Evolutionary conservation across 2,797 vertebrate species (phyloP), one percentile per base, ranked within the genome.

Genomic region (Crax fasciolata): DNA sequence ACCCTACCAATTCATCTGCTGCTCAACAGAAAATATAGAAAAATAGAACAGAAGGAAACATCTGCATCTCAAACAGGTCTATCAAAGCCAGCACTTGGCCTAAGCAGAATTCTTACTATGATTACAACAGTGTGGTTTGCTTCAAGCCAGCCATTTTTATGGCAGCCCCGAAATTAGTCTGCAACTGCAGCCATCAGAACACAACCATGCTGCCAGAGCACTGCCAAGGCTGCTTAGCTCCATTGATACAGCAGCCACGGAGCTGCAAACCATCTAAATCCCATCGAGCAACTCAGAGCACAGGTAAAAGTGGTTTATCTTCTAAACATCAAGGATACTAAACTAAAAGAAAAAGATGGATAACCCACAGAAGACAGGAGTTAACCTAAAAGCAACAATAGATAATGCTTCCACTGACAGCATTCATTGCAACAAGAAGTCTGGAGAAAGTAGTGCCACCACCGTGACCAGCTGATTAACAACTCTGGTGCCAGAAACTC

Each of bases 171-270:
- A 84, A 94, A 91, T 84, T 30, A 86, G 43, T 51, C 28, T 81
- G 9, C 79, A 95, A 80, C 85, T 88, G 80, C 70, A 91, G 72
- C 66, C 90, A 81, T 76, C 65, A 32, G 46, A 35, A 85, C 78
- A 57, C 63, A 89, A 63, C 76, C 74, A 71, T 54, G 44, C 75
- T 91, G 84, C 67, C 63, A 90, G 87, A 87, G 58, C 68, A 72
- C 68, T 70, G 52, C 10, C 70, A 55, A 41, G 32, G 62, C 80
- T 90, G 85, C 91, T 91, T 54, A 93, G 62, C 76, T 90, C 93
- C 57, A 81, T 85, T 72, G 32, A 44, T 48, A 83, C 13, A 8
- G 87, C 89, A 92, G 48, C 54, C 12, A 2, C 13, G 68, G 58
- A 58, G 54, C 62, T 88, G 58, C 76, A 75, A 48, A 84, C 28